Evolutionary conservation across 2,113 vertebrate species (phyloP).

Genomic region (Anseranas semipalmata): DNA sequence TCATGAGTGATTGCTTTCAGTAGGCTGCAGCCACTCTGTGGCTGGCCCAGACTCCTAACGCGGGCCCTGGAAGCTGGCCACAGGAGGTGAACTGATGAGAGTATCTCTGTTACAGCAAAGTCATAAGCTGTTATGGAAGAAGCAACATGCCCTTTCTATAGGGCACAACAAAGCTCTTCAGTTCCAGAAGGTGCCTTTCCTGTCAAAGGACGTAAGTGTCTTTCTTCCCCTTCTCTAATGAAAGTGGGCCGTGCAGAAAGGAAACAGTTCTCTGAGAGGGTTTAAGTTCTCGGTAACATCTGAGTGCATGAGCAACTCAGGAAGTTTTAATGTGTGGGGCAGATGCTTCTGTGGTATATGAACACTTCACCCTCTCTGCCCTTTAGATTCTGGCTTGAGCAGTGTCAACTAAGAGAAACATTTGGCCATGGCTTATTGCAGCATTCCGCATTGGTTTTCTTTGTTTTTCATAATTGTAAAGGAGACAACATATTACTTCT

Average conservation of each 20-base stretch:
- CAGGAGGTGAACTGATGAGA: neutral
- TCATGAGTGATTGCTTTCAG: accelerated
- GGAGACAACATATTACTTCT: neutral
- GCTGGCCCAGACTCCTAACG: neutral
- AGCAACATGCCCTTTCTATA: neutral
- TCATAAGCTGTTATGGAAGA: neutral
- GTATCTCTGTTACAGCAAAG: neutral
- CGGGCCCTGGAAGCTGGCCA: neutral
- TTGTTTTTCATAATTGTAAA: neutral
- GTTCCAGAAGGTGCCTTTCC: neutral
- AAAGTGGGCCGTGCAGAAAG: neutral
- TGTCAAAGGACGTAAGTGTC: neutral
- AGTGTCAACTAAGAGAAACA: neutral
- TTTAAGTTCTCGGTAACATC: neutral
- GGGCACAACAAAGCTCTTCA: neutral
- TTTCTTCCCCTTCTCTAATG: no score
- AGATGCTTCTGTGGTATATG: neutral
- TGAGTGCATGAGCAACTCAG: neutral
- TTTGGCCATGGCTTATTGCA: neutral
- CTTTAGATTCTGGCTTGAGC: neutral
- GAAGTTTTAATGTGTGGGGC: neutral
- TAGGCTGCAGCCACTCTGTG: neutral
- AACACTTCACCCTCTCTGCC: neutral
- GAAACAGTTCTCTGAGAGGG: neutral
- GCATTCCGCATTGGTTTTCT: neutral